Conservation (phyloP, 2,113 vertebrate species). For the Sinocyclocheilus anshuiensis region DNA sequence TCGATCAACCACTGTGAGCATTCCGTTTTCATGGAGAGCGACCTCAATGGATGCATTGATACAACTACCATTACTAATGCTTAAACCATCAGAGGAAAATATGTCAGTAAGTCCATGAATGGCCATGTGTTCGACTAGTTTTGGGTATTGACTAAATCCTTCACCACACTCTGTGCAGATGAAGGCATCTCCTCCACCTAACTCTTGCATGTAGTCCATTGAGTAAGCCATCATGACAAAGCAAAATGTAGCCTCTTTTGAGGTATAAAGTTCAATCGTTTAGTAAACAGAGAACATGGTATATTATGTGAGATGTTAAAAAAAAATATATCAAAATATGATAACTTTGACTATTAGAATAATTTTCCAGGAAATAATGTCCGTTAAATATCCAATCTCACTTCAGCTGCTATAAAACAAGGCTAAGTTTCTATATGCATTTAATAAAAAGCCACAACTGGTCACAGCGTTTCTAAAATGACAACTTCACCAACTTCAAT, state of each 20-base stretch:
- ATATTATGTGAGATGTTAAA: not conserved
- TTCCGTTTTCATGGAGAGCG: conserved; percentile 80
- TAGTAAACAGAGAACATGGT: not conserved
- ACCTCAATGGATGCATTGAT: conserved; percentile 71
- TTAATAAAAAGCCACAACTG: not conserved
- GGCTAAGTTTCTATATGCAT: not conserved
- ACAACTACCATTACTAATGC: conserved; percentile 72
- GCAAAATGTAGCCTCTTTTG: conserved; percentile 35
- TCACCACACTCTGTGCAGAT: conserved; percentile 81
- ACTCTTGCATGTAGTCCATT: conserved; percentile 58
- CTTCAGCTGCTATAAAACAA: not conserved
- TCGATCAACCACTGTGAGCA: conserved; percentile 72
- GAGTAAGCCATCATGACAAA: conserved; percentile 67
- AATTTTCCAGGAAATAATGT: not conserved
- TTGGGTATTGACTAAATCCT: conserved; percentile 75
- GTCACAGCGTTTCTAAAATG: not conserved
- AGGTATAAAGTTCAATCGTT: not conserved
- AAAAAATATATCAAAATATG: not conserved
- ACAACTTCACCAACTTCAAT: not conserved
- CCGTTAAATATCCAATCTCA: not conserved
- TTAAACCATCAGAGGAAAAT: conserved; percentile 72
- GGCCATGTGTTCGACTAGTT: conserved; percentile 74
- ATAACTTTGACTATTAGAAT: not conserved
- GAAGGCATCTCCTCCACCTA: conserved; percentile 69
- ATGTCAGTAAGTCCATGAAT: conserved; percentile 75